Conservation (phyloP, 2,888 invertebrate genomes). For the Matsumyia berberina region DNA sequence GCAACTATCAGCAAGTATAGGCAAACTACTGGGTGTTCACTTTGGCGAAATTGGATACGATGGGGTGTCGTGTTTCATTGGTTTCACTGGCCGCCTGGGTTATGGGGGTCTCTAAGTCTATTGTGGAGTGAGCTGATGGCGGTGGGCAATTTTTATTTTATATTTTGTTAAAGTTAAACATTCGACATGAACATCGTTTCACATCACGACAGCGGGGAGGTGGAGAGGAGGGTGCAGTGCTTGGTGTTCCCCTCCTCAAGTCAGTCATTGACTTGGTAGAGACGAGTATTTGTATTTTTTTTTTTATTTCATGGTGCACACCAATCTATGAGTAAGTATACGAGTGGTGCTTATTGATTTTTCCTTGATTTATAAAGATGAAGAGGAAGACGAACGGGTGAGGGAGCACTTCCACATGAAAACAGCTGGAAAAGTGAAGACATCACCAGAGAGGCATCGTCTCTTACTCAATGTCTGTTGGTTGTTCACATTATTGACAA, state of each 20-base stretch:
- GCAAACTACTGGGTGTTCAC: slow-evolving; percentile 41
- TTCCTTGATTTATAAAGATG: neutral
- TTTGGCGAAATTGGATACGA: slow-evolving; percentile 44
- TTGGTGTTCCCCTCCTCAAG: neutral
- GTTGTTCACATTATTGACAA: slow-evolving; percentile 15
- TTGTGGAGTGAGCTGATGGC: slow-evolving; percentile 12
- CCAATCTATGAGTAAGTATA: neutral
- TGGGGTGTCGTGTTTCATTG: slow-evolving; percentile 53
- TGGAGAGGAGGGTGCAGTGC: neutral
- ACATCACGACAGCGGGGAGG: neutral
- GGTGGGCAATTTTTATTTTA: slow-evolving; percentile 26
- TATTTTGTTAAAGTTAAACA: slow-evolving; percentile 26
- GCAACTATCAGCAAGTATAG: slow-evolving; percentile 53
- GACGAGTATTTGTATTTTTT: neutral
- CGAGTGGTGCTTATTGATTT: slow-evolving; percentile 11
- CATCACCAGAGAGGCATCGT: neutral
- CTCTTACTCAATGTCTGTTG: neutral
- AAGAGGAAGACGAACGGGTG: neutral
- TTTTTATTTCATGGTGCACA: neutral
- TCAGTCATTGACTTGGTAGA: neutral
- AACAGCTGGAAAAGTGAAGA: slow-evolving; percentile 14
- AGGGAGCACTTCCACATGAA: neutral
- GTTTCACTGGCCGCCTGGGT: slow-evolving; percentile 13
- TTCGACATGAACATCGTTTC: slow-evolving; percentile 29
- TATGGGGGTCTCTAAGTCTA: slow-evolving; percentile 8